phyloP scores from a whole-genome alignment of 2,113 vertebrate genomes.

The Cyprinodon tularosa region DNA sequence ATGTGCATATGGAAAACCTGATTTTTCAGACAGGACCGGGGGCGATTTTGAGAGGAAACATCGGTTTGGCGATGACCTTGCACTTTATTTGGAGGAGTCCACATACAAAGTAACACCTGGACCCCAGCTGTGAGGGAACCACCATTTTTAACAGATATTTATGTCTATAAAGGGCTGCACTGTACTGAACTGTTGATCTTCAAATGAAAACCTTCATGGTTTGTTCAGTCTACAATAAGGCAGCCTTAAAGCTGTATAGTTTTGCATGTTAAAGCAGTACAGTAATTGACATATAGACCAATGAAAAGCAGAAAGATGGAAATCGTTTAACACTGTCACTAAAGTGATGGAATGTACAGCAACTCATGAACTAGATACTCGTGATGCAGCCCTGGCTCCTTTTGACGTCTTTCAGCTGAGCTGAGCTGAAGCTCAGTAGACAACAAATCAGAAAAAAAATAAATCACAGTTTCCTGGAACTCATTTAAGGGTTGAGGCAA shows the following conservation, averaged over 20 bases:
- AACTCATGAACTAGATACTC: background rate
- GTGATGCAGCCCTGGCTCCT: background rate
- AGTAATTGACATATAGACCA: background rate
- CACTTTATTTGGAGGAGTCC: slow-evolving; percentile 45
- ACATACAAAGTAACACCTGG: slow-evolving; percentile 61
- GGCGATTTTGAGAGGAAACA: slow-evolving; percentile 29
- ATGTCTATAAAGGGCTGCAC: slow-evolving; percentile 16
- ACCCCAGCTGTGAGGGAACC: slow-evolving; percentile 61
- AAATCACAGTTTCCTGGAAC: background rate
- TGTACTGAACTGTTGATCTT: slow-evolving; percentile 24
- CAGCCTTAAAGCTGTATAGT: slow-evolving; percentile 28
- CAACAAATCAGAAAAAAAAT: background rate
- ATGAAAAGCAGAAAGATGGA: slow-evolving; percentile 30
- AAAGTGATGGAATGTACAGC: slow-evolving; percentile 33
- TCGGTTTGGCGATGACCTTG: slow-evolving; percentile 37
- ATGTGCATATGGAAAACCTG: slow-evolving; percentile 11
- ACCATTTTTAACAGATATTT: slow-evolving; percentile 44
- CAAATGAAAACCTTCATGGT: slow-evolving; percentile 21
- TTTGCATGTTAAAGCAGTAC: slow-evolving; percentile 23
- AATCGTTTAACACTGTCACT: slow-evolving; percentile 10
- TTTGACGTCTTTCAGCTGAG: background rate
- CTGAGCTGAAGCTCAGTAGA: background rate
- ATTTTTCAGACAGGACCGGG: slow-evolving; percentile 4
- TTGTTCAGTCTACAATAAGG: background rate
- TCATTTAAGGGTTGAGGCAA: background rate